Evolutionary conservation across 92 coral and sea anemone species (phyloP).

Genomic region (Epizoanthus illoricatus): DNA sequence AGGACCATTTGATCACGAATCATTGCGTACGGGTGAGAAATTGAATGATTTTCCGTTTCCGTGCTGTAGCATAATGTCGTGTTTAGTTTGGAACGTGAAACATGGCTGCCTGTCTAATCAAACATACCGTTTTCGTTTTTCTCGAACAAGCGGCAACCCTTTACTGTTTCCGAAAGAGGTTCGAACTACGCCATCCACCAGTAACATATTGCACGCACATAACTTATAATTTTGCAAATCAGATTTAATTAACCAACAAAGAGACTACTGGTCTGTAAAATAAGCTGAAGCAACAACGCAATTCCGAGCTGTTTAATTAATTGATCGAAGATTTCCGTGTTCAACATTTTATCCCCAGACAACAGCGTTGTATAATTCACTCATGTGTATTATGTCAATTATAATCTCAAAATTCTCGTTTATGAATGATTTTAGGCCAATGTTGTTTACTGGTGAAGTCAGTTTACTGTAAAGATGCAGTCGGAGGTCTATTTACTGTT

Average conservation of each 20-base stretch:
- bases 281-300: conserved; percentile 22
- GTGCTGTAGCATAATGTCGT: conserved; percentile 33
- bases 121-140: neutral
- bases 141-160: neutral
- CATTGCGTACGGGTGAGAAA: neutral
- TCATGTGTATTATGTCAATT: neutral
- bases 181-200: neutral
- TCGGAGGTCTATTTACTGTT: conserved; percentile 33
- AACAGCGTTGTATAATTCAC: neutral
- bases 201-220: neutral
- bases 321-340: conserved; percentile 7
- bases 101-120: conserved; percentile 39
- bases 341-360: neutral
- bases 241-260: conserved; percentile 18
- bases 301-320: neutral
- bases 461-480: conserved; percentile 24
- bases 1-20: neutral
- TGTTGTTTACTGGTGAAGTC: conserved; percentile 37
- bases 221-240: conserved; percentile 17
- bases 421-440: neutral
- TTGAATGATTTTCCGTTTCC: conserved; percentile 5
- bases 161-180: neutral
- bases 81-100: conserved; percentile 17
- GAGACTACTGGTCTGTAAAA: conserved; percentile 28
- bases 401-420: neutral